Base-by-base conservation (phyloP, 2,888 invertebrate genomes). In the Biston stratarius region DNA sequence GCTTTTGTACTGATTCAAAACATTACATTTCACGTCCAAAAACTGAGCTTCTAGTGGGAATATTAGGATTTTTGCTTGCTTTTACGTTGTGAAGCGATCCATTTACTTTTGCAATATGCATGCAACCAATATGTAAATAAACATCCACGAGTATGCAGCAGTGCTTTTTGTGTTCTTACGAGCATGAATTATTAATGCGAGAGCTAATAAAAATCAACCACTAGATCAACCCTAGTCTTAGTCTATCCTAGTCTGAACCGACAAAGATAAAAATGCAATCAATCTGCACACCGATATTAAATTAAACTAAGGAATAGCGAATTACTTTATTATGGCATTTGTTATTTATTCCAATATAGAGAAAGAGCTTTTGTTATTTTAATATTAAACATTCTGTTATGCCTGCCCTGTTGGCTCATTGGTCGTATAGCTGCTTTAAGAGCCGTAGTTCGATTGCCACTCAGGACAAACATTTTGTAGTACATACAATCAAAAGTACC, bases 201-300 rank as follows among this genome's bases (percentile, higher is more conserved):
- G 9, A 44, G 44, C 44, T 42, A 40, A n/a, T n/a, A 48, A 15
- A 12, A 38, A 33, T 33, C 38, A 24, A 34, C 3, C 42, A 36
- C 58, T 10, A 11, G 24, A 24, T 2, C 24, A 24, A 24, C 24
- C 24, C 38, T 38, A 38, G 38, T 38, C 38, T 38, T 6, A 8
- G 38, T 38, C 24, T 24, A 3, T 3, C 48, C 24, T n/a, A 58
- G 38, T 12, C 48, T 38, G 33, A 0, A 33, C 48, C 42, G 55
- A 42, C 47, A 47, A 33, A 60, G 62, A 62, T 60, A 67, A 67
- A 55, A 67, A 63, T 67, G 63, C 67, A 67, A 67, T 67, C 55
- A 60, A 44, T 59, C 59, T 60, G 67, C 67, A 59, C 55, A 33
- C 33, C 44, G 63, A 60, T 62, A 61, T 67, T 59, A 63, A 63